Evolutionary conservation across 2,888 invertebrate genomes (phyloP), one percentile per base, ranked within the genome.

Genomic region (Sceliomorpha sp.): DNA sequence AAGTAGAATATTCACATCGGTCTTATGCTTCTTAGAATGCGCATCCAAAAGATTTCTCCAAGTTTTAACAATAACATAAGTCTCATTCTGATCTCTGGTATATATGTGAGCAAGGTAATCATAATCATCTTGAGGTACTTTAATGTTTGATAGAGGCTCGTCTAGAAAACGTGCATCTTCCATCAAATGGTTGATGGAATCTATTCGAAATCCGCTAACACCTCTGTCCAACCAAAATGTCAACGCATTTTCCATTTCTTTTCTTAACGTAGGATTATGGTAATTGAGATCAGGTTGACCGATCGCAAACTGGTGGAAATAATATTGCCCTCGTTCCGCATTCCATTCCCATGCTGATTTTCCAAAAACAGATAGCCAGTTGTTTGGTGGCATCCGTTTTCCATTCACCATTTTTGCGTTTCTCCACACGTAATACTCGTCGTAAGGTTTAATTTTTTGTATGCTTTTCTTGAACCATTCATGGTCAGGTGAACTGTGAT

Each of bases 401-500:
- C 79, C 81, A n/a, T 83, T 82, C 0, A 78, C 76, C 1, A 87
- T 81, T 48, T 89, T 90, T 0, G 91, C 91, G 34, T 93, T 91
- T 31, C 90, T 91, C 96, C 96, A 96, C 0, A 95, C 87, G 82
- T 95, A 96, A 81, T 91, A 95, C 77, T 96, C 92, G 31, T 91
- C 91, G 79, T 91, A 96, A 0, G 90, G 91, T 0, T 91, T 89
- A 47, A 91, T 90, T 0, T 88, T 87, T 0, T 90, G 89, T 1
- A 91, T 90, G 0, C 96, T 96, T 48, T 91, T 90, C 14, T 87
- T 83, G 87, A 98, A 98, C 94, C 98, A 98, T 1, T 92, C 91
- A 40, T 96, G 94, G 72, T 94, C 89, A 40, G 93, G 92, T 69
- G 95, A 95, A 0, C 94, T 91, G 78, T 96, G 95, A 85, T 90